Conservation (phyloP, 2,113 vertebrate species). For the Cacatua alba region DNA sequence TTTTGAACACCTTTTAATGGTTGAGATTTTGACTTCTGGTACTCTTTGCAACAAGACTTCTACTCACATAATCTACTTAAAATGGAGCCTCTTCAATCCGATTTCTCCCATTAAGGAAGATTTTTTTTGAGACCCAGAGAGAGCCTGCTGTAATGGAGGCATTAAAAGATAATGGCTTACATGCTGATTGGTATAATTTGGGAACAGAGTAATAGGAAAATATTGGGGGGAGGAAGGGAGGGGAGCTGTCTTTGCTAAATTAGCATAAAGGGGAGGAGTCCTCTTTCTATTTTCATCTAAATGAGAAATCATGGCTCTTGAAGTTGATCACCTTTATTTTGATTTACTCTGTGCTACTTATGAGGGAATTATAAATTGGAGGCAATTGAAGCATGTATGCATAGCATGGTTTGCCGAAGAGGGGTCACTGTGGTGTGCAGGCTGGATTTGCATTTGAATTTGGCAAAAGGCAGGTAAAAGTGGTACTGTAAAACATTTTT, state of each 20-base stretch:
- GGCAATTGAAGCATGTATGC: not conserved
- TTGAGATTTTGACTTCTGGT: constrained; percentile 50
- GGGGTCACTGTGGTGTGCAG: not conserved
- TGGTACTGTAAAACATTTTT: constrained; percentile 24
- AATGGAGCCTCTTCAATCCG: constrained; percentile 51
- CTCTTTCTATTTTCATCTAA: constrained; percentile 31
- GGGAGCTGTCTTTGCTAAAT: constrained; percentile 26
- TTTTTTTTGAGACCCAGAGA: constrained; percentile 64
- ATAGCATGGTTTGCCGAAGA: not conserved
- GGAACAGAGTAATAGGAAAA: constrained; percentile 55
- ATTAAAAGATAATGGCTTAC: constrained; percentile 69
- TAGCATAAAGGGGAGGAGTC: constrained; percentile 52
- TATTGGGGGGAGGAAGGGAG: constrained; percentile 10
- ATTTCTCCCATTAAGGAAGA: constrained; percentile 56
- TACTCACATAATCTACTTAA: constrained; percentile 46
- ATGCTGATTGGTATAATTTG: constrained; percentile 69
- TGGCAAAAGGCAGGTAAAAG: constrained; percentile 4
- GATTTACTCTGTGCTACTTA: constrained; percentile 16
- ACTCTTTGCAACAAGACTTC: constrained; percentile 32
- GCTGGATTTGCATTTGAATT: constrained; percentile 46
- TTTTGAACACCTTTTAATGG: constrained; percentile 24
- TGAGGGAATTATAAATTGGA: not conserved
- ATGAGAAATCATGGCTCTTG: constrained; percentile 31
- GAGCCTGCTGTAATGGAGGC: constrained; percentile 55
- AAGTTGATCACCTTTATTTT: constrained; percentile 45